Base-by-base conservation (phyloP, 2,888 invertebrate species). In the Cyclophora albipunctata region DNA sequence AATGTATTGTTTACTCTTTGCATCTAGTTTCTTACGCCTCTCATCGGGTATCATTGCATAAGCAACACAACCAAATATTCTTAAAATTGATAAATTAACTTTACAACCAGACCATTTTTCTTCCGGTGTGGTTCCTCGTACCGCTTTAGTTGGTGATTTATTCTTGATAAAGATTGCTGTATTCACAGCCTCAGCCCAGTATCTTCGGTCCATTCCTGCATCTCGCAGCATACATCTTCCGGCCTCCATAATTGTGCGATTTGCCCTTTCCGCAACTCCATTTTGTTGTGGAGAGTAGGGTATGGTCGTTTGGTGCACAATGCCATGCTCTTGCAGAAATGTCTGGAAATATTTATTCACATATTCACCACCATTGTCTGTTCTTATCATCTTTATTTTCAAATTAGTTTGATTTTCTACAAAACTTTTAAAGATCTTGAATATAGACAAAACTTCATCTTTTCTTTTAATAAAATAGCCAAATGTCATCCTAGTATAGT, bases 11-110 rank as follows among this genome's bases (percentile, higher is more conserved):
- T 52, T 34, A 42, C 47, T 40, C 45, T 47, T 51, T 43, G 40
- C 46, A 53, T 56, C 48, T 47, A 46, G 34, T 42, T 54, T 51
- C 3, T 44, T 37, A 5, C 49, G 47, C 33, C 40, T 50, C 33
- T 47, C 45, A 6, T 52, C 40, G 35, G 55, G 55, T 3, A 51
- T 35, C 34, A 44, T 33, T 5, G 47, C 43, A 41, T 47, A 49
- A 34, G 51, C 51, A 7, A 46, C 42, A 45, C 51, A 54, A 4
- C 56, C 57, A 57, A 57, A 57, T n/a, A 52, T 41, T 20, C 45
- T 46, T 3, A 57, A 43, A 41, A 49, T 42, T 5, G 37, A 34
- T 3, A 53, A 45, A 34, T 53, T 46, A 7, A 49, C 45, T 44
- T 45, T 50, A 3, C 33, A 37, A 34, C 53, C 51, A 4, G 49